Evolutionary conservation across 1,140 invertebrate species (phyloP), one percentile per base, ranked within the genome.

Genomic region (Planococcus citri): DNA sequence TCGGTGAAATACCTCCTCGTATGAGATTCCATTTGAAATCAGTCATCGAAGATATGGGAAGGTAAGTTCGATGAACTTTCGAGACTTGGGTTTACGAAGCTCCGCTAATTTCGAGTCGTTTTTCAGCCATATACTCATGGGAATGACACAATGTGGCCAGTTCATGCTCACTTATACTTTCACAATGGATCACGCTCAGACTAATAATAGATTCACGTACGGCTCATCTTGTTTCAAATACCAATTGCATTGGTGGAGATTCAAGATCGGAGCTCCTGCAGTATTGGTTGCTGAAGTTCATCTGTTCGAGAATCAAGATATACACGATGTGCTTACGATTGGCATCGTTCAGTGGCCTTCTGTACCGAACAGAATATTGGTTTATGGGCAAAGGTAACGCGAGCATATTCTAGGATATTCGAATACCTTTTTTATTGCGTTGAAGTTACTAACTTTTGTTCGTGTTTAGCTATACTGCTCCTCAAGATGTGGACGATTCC

Each of bases 131-230:
- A 86, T 95, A 41, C 91, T 94, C 77, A 90, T 97, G 86, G 94
- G 94, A 9, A 88, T 95, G 74, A 93, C 91, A 25, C 88, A 92
- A 75, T 95, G 92, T 80, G 93, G 93, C 9, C 89, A 93, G 78
- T 95, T 91, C 83, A 83, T 96, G 70, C 78, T 97, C 69, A 94
- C 92, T 69, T 95, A 95, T 77, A 89, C 88, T 8, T 84, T 84
- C 72, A 83, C 79, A n/a, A 75, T 80, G 70, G 82, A 81, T 70
- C 76, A 78, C 27, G 51, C 77, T 37, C 77, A 80, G 72, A 29
- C 57, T 27, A 70, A 70, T 33, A 72, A 41, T 69, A 20, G 67
- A 8, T 29, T 41, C 85, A 87, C 77, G 83, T 83, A 70, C 76
- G 76, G 33, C 76, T 76, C 74, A 81, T 77, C 27, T 72, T 79